A percentile compares a stretch with the other conserved stretches of the same genome.
Conservation (phyloP, 2,888 invertebrate species). For the Caenorhabditis sp. region DNA sequence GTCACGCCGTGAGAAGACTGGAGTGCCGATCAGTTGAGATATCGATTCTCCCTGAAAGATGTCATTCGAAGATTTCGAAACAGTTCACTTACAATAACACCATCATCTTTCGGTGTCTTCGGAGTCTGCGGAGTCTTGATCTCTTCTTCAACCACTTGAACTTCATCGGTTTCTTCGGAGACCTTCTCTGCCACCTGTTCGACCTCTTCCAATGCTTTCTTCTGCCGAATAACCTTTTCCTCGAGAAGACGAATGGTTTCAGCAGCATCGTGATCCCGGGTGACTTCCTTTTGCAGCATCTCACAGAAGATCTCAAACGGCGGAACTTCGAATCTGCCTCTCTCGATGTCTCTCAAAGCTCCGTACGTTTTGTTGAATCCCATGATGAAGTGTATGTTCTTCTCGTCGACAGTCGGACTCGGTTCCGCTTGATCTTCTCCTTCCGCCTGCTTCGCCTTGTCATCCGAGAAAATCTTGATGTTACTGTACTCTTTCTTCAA, state of each 20-base stretch:
- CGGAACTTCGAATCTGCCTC: conserved; percentile 41
- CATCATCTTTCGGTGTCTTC: neutral
- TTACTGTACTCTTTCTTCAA: conserved; percentile 34
- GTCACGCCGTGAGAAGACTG: conserved; percentile 39
- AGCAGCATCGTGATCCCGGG: conserved; percentile 12
- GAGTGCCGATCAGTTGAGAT: conserved; percentile 45
- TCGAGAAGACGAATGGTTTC: conserved; percentile 18
- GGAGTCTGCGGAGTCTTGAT: neutral
- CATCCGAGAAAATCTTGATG: conserved; percentile 37
- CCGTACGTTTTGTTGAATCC: conserved; percentile 69
- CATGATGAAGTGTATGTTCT: conserved; percentile 56
- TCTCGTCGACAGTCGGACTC: conserved; percentile 43
- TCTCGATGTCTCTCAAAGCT: conserved; percentile 52
- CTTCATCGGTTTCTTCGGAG: no score
- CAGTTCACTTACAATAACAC: neutral
- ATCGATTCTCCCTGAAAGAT: conserved; percentile 61
- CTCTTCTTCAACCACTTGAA: neutral
- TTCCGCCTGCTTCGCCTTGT: neutral
- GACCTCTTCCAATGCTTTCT: neutral
- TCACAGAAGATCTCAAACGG: conserved; percentile 50
- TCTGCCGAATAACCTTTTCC: neutral
- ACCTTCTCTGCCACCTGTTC: neutral
- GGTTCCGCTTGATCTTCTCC: conserved; percentile 28
- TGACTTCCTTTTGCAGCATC: conserved; percentile 53
- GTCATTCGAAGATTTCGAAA: neutral